These are phyloP conservation scores for Antechinus stuartii DNA, from an alignment of 2,113 vertebrate species.

Conservation along the genomic window DNA sequence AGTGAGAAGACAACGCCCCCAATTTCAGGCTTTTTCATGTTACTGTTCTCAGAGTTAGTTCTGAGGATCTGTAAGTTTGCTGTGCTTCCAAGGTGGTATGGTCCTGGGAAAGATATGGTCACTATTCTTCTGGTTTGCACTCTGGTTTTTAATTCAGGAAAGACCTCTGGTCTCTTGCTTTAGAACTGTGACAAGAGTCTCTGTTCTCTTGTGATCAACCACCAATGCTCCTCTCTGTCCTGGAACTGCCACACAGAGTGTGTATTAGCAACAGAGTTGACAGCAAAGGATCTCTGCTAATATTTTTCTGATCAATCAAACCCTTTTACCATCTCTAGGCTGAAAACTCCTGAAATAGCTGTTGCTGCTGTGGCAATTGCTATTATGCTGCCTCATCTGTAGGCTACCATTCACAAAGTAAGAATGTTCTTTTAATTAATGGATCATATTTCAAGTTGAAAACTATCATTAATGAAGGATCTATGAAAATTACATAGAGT, in stretches of 20 bases:
- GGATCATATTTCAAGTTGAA: background rate
- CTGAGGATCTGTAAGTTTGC: background rate
- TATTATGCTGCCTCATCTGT: background rate
- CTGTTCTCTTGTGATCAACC: background rate
- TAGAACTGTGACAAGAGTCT: background rate
- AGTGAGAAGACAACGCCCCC: background rate
- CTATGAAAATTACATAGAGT: background rate
- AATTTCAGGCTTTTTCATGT: background rate
- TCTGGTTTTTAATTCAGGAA: background rate
- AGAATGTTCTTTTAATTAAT: background rate
- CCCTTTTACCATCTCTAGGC: background rate
- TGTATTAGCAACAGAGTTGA: too few species aligned
- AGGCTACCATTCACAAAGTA: background rate
- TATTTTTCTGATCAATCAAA: background rate
- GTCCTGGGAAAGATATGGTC: background rate
- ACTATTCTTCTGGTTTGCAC: background rate
- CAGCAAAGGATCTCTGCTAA: background rate
- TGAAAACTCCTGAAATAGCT: background rate
- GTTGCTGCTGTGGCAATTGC: background rate
- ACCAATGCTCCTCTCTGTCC: background rate
- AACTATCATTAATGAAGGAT: background rate
- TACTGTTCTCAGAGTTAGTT: background rate
- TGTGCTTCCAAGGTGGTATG: background rate
- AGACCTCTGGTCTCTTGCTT: background rate
- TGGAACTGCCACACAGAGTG: too few species aligned